phyloP scores from a whole-genome alignment of 2,888 invertebrate species.

The Latrodectus elegans region DNA sequence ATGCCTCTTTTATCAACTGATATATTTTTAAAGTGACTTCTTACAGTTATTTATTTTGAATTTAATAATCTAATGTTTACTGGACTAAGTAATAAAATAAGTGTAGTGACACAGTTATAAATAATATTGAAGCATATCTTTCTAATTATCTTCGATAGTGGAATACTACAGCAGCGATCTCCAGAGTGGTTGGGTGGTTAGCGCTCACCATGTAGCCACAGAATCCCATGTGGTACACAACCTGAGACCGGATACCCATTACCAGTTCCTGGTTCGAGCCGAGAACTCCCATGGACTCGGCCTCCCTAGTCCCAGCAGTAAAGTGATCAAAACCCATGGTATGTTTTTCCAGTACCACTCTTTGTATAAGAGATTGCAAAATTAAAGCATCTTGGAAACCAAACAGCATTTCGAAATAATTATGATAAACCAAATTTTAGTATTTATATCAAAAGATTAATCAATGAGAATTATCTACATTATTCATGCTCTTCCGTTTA shows the following conservation, averaged over 20 bases:
- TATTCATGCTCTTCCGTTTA: too few species aligned
- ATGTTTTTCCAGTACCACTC: neutral
- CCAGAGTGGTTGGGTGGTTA: slow-evolving; percentile 80
- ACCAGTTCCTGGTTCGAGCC: slow-evolving; percentile 88
- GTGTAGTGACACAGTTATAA: too few species aligned
- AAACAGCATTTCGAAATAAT: too few species aligned
- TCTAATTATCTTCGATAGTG: slow-evolving; percentile 59
- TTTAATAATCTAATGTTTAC: neutral
- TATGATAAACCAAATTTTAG: too few species aligned
- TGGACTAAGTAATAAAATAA: too few species aligned
- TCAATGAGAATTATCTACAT: too few species aligned
- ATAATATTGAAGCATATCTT: neutral
- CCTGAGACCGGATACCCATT: slow-evolving; percentile 86
- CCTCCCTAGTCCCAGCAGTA: slow-evolving; percentile 85
- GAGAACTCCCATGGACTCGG: slow-evolving; percentile 90
- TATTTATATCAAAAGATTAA: too few species aligned
- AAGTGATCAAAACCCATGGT: slow-evolving; percentile 82
- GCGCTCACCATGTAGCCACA: slow-evolving; percentile 79
- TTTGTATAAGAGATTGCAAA: too few species aligned
- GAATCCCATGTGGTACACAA: slow-evolving; percentile 84
- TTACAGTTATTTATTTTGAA: neutral
- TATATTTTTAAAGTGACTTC: neutral
- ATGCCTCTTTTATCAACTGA: neutral
- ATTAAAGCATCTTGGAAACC: too few species aligned
- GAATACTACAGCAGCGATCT: slow-evolving; percentile 79